Percentiles rank a stretch among this genome's conserved stretches.
Conservation (phyloP, 2,113 vertebrate species). For the Illadopsis cleaveri region DNA sequence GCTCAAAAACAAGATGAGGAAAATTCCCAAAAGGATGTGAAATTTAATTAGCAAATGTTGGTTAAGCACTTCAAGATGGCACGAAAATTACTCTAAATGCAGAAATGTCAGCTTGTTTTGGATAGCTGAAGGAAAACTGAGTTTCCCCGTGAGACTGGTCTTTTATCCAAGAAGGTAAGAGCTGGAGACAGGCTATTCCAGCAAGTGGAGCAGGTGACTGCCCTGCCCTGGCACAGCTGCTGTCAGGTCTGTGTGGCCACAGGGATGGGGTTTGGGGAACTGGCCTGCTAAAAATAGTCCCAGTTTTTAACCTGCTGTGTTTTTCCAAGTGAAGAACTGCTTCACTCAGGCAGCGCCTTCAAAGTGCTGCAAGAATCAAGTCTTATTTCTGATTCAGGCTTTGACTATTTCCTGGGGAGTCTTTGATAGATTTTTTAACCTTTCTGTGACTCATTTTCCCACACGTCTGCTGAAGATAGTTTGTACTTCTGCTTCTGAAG, state of each 20-base stretch:
- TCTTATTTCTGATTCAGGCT: slow-evolving; percentile 11
- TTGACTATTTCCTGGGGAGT: slow-evolving; percentile 19
- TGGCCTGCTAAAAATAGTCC: slow-evolving; percentile 24
- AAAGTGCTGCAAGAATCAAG: background rate
- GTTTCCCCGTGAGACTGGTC: background rate
- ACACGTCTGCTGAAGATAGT: background rate
- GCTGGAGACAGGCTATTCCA: background rate
- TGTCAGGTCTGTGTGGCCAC: background rate
- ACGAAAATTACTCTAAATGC: background rate
- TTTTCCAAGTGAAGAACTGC: background rate
- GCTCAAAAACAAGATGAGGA: slow-evolving; percentile 38
- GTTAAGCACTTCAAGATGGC: slow-evolving; percentile 45
- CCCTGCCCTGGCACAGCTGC: background rate
- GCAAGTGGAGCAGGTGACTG: background rate
- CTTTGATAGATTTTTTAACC: slow-evolving; percentile 47
- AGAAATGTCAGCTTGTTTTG: background rate
- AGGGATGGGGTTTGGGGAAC: background rate
- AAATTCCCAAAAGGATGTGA: slow-evolving; percentile 42
- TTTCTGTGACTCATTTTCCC: slow-evolving; percentile 47
- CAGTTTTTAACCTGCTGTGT: background rate
- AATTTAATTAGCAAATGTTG: slow-evolving; percentile 56
- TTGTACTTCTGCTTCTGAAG: background rate
- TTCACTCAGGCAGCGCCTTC: background rate
- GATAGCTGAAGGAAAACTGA: background rate
- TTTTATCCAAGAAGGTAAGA: background rate